A percentile compares a stretch with the other conserved stretches of the same genome.
Evolutionary conservation across 2,113 vertebrate genomes (phyloP).

Genomic region (Casuarius casuarius): DNA sequence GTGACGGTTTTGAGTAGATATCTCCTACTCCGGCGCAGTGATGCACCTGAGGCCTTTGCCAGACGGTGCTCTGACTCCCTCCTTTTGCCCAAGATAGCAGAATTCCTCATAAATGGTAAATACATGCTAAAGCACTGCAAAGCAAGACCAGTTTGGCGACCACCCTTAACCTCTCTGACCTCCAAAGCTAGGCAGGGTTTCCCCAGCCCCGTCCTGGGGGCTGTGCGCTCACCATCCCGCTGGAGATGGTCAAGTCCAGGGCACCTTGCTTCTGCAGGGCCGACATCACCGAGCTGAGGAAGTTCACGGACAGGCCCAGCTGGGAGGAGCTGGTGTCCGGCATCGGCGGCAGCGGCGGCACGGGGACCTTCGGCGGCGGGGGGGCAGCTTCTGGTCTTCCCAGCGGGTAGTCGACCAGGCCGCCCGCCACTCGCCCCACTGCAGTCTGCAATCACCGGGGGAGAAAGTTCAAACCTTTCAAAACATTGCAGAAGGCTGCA

Average conservation of each 20-base stretch:
- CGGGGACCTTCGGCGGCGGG: not conserved
- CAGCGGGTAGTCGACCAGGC: constrained; percentile 25
- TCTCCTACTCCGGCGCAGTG: not conserved
- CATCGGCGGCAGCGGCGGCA: constrained; percentile 59
- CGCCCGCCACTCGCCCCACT: constrained; percentile 8
- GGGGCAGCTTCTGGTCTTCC: constrained; percentile 22
- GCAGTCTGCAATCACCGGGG: constrained; percentile 19
- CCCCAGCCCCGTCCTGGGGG: too few relatives aligned
- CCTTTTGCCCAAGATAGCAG: accelerated
- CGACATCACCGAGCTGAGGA: constrained; percentile 43
- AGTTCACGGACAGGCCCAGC: constrained; percentile 53
- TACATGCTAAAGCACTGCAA: accelerated
- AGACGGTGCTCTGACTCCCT: accelerated
- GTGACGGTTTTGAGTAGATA: not conserved
- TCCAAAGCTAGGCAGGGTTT: accelerated
- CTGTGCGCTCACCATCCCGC: constrained; percentile 56
- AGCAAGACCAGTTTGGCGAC: not conserved
- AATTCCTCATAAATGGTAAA: accelerated
- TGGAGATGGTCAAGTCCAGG: constrained; percentile 51
- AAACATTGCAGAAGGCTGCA: not conserved
- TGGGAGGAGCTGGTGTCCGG: constrained; percentile 50
- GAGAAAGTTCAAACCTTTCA: not conserved
- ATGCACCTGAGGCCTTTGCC: too few relatives aligned
- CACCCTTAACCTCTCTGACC: accelerated
- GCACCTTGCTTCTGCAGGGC: constrained; percentile 65